A percentile compares a stretch with the other conserved stretches of the same genome.
These are phyloP conservation scores for Saturnia pavonia DNA, from an alignment of 2,888 invertebrate genomes.

Conservation along the genomic window DNA sequence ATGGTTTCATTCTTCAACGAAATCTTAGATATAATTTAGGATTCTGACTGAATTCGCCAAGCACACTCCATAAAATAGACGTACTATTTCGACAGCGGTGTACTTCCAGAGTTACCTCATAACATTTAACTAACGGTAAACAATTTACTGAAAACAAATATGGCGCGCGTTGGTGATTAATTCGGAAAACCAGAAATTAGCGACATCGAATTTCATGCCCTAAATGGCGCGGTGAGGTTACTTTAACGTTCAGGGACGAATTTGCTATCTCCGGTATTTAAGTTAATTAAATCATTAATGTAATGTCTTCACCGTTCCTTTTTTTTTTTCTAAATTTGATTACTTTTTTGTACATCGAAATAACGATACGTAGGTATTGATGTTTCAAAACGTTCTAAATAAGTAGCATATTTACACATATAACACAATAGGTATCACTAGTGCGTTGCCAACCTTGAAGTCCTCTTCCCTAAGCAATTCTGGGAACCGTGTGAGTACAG, in stretches of 20 bases:
- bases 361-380: not conserved
- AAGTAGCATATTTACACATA: no score
- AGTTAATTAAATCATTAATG: not conserved
- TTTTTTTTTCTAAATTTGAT: not conserved
- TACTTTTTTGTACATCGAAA: not conserved
- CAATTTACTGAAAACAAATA: slow-evolving; percentile 11
- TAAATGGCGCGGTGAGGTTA: slow-evolving; percentile 13
- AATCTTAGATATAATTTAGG: no score
- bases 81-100: not conserved
- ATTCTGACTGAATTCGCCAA: no score
- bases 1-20: no score
- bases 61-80: not conserved
- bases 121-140: slow-evolving; percentile 4
- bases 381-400: not conserved
- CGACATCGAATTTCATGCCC: slow-evolving; percentile 23
- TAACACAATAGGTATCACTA: no score
- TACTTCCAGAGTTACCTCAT: not conserved
- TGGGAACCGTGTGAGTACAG: no score
- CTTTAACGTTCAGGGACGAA: not conserved
- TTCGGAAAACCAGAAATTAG: slow-evolving; percentile 14
- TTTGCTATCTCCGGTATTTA: not conserved
- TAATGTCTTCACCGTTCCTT: not conserved
- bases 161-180: slow-evolving; percentile 15
- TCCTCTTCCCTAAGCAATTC: no score
- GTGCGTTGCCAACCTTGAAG: no score